Conservation (phyloP, 1,140 invertebrate species). For the Drosophila takahashii region DNA sequence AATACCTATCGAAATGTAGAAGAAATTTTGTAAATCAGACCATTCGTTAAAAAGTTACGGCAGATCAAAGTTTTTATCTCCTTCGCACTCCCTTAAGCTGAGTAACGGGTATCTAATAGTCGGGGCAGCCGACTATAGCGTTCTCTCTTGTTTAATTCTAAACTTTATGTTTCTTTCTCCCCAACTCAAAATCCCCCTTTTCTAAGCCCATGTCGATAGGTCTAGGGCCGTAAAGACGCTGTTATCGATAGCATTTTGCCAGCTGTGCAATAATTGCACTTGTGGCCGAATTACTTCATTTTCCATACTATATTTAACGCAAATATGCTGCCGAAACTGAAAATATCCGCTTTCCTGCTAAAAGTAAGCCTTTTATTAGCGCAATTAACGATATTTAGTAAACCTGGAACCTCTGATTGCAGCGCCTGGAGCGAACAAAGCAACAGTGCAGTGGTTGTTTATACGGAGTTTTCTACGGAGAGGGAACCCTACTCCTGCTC, state of each 20-base stretch:
- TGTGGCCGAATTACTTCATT: constrained; percentile 37
- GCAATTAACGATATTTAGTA: neutral
- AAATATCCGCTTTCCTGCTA: constrained; percentile 85
- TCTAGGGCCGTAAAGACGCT: neutral
- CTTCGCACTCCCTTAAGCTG: no score
- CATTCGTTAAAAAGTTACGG: no score
- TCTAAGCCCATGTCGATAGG: constrained; percentile 21
- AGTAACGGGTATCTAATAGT: no score
- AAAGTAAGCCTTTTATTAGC: constrained; percentile 70
- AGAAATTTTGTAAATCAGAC: no score
- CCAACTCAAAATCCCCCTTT: neutral
- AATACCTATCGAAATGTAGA: no score
- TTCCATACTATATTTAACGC: constrained; percentile 18
- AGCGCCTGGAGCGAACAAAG: constrained; percentile 87
- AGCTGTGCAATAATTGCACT: constrained; percentile 68
- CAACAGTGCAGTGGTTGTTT: constrained; percentile 88
- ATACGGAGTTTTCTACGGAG: constrained; percentile 89
- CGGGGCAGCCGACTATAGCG: no score
- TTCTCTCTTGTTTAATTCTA: neutral
- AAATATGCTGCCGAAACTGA: constrained; percentile 85
- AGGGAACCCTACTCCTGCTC: constrained; percentile 89
- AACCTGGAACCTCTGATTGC: constrained; percentile 56
- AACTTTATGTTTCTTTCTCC: neutral
- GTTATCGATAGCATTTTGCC: constrained; percentile 66
- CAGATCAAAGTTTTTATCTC: no score